Percentiles rank a stretch among this genome's conserved stretches.
phyloP scores from a whole-genome alignment of 1,140 invertebrate species.

The Panonychus citri region DNA sequence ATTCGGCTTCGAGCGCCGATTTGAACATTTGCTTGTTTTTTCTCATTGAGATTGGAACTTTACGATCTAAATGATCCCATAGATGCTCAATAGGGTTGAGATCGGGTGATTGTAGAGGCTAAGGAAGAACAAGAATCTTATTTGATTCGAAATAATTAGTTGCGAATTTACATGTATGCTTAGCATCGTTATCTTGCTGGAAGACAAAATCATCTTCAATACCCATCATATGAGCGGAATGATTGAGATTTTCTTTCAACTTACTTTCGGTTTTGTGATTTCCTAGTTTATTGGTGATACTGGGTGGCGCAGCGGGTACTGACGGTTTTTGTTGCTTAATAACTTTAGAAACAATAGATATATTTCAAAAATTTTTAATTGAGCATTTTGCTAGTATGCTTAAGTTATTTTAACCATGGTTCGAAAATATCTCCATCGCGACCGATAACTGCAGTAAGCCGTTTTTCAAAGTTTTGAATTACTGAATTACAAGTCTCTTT shows the following conservation, averaged over 20 bases:
- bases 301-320: too few species aligned
- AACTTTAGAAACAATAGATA: too few species aligned
- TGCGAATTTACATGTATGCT: neutral
- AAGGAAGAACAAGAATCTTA: neutral
- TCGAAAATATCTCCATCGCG: neutral
- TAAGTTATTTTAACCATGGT: too few species aligned
- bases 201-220: neutral
- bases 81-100: neutral
- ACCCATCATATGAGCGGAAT: neutral
- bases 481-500: neutral
- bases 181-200: neutral
- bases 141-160: neutral
- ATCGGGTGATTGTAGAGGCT: neutral
- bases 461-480: neutral
- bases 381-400: too few species aligned
- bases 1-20: neutral
- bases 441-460: neutral
- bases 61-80: neutral
- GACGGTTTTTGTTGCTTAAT: too few species aligned
- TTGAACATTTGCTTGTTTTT: neutral
- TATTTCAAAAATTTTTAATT: too few species aligned
- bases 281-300: too few species aligned
- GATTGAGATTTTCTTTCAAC: neutral
- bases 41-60: neutral
- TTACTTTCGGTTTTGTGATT: too few species aligned